Evolutionary conservation across 2,113 vertebrate species (phyloP).

Genomic region (Atractosteus spatula): DNA sequence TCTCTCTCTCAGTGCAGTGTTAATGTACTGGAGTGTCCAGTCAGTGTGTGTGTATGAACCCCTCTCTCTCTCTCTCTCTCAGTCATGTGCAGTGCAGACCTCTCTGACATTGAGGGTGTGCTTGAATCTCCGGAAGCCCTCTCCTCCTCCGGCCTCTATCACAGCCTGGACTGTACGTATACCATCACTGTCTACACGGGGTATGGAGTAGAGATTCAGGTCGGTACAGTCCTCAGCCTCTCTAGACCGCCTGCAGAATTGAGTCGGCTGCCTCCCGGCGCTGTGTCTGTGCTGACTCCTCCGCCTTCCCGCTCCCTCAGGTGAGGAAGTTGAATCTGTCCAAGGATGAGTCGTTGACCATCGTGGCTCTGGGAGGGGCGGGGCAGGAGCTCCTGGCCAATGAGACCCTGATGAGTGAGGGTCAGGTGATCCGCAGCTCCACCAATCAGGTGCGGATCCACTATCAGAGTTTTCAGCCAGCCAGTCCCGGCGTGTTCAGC

Average conservation of each 20-base stretch:
- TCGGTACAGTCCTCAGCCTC: constrained; percentile 31
- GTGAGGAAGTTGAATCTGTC: constrained; percentile 83
- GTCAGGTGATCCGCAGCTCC: constrained; percentile 85
- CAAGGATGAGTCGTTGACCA: constrained; percentile 79
- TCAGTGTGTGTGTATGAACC: neutral
- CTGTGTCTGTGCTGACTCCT: neutral
- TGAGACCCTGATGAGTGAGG: constrained; percentile 82
- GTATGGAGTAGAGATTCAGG: constrained; percentile 87
- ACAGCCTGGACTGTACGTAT: constrained; percentile 82
- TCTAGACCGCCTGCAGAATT: too few relatives aligned
- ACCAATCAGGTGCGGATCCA: constrained; percentile 85
- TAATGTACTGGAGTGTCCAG: too few relatives aligned
- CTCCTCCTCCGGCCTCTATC: constrained; percentile 51
- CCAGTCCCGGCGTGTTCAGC: constrained; percentile 75
- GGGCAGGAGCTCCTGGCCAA: constrained; percentile 78
- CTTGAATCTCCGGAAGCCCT: constrained; percentile 78
- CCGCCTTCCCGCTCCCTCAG: constrained; percentile 44
- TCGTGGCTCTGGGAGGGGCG: constrained; percentile 71
- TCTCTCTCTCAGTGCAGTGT: constrained; percentile 16
- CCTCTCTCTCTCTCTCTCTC: neutral
- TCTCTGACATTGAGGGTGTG: constrained; percentile 78
- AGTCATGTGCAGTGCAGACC: constrained; percentile 83
- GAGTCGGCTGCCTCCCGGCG: too few relatives aligned
- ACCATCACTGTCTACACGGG: constrained; percentile 83
- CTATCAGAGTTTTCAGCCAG: constrained; percentile 77